Conservation (phyloP, 2,113 vertebrate species). For the Atrichornis clamosus region DNA sequence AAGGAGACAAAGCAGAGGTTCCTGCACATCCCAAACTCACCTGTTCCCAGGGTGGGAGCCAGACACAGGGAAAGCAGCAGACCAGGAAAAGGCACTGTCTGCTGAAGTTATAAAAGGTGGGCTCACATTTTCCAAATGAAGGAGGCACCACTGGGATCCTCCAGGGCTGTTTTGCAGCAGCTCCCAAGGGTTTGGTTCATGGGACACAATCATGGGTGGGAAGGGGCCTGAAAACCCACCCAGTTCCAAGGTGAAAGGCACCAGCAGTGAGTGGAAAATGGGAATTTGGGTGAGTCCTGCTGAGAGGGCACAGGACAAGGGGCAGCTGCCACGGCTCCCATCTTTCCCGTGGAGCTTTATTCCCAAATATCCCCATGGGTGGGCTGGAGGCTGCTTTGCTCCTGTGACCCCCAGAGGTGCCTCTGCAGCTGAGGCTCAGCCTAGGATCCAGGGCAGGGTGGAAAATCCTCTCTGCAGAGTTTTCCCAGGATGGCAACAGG, state of each 20-base stretch:
- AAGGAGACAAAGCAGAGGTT: background rate
- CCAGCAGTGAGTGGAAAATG: background rate
- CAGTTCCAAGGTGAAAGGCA: background rate
- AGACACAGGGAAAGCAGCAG: background rate
- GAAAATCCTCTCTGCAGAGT: background rate
- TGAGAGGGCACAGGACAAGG: rapidly evolving
- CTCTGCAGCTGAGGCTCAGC: background rate
- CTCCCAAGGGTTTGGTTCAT: background rate
- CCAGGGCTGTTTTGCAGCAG: background rate
- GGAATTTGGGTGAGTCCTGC: background rate
- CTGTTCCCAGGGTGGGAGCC: background rate
- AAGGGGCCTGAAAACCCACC: background rate
- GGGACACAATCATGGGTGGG: background rate
- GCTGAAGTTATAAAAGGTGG: background rate
- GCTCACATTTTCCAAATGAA: background rate
- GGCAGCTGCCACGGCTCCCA: background rate
- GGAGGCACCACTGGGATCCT: background rate
- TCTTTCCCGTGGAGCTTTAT: rapidly evolving
- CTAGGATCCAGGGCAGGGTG: background rate
- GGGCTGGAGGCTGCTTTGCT: background rate
- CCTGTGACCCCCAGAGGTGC: background rate
- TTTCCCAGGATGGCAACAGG: background rate
- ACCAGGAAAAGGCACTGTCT: background rate
- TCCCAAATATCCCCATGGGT: background rate
- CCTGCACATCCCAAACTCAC: background rate